Percentiles rank a stretch among this genome's conserved stretches.
These are phyloP conservation scores for Heliconius cydno DNA, from an alignment of 2,888 invertebrate species.

Conservation along the genomic window DNA sequence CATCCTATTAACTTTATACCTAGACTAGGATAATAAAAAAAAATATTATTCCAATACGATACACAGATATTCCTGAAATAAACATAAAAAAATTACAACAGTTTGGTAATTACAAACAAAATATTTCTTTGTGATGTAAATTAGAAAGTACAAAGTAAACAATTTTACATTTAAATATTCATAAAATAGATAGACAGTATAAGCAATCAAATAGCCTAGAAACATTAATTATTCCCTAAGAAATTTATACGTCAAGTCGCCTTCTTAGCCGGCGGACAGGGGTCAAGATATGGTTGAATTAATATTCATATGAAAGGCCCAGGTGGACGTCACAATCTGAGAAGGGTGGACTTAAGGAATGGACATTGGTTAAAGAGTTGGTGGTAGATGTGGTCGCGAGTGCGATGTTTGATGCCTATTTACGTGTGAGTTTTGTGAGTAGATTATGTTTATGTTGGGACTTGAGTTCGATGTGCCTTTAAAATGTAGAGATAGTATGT, in stretches of 20 bases:
- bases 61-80: background rate
- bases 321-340: constrained; percentile 81
- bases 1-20: background rate
- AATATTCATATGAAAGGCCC: constrained; percentile 82
- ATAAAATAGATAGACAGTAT: constrained; percentile 44
- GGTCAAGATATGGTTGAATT: constrained; percentile 83
- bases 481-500: too few species aligned
- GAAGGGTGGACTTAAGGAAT: constrained; percentile 79
- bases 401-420: constrained; percentile 54
- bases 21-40: background rate
- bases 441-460: too few species aligned
- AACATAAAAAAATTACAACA: background rate
- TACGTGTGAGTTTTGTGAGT: background rate
- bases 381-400: constrained; percentile 16
- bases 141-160: constrained; percentile 23
- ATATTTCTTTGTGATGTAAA: constrained; percentile 18
- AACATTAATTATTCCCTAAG: constrained; percentile 74
- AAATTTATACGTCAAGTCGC: constrained; percentile 78
- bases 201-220: constrained; percentile 48
- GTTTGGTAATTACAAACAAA: too few species aligned
- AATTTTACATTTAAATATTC: constrained; percentile 43
- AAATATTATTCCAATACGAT: background rate
- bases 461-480: too few species aligned
- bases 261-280: constrained; percentile 69
- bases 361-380: constrained; percentile 62